These are phyloP conservation scores for Sycophila texana DNA, from an alignment of 2,888 invertebrate species.

Conservation along the genomic window DNA sequence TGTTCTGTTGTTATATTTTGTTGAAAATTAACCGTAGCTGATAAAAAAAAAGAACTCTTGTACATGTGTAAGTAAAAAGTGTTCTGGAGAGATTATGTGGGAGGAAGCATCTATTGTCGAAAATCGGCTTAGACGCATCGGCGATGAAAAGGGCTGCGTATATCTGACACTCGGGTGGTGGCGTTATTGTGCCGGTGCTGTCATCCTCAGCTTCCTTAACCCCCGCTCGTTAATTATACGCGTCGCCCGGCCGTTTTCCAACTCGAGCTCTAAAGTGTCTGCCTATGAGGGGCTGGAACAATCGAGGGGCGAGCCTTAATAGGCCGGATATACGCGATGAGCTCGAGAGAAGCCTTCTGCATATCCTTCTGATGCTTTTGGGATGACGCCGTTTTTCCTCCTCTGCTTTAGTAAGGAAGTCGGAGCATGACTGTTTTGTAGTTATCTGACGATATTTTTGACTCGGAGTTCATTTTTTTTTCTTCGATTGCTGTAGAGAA, in stretches of 20 bases:
- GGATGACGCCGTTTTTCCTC: not conserved
- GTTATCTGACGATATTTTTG: too few species aligned
- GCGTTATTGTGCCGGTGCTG: slow-evolving; percentile 59
- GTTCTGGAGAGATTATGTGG: too few species aligned
- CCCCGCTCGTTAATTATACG: slow-evolving; percentile 73
- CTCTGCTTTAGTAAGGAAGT: too few species aligned
- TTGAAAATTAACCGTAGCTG: too few species aligned
- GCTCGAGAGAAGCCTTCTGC: not conserved
- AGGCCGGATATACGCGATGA: slow-evolving; percentile 50
- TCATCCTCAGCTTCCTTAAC: slow-evolving; percentile 70
- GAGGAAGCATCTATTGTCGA: slow-evolving; percentile 56
- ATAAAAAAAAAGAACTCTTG: too few species aligned
- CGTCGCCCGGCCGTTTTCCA: slow-evolving; percentile 55
- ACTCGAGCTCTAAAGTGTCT: slow-evolving; percentile 45
- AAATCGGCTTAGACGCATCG: slow-evolving; percentile 66
- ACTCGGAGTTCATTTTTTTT: too few species aligned
- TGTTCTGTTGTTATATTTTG: too few species aligned
- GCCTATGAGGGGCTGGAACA: slow-evolving; percentile 53
- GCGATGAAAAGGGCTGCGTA: too few species aligned
- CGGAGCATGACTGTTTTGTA: too few species aligned
- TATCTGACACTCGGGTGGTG: too few species aligned
- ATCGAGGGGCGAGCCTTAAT: slow-evolving; percentile 52
- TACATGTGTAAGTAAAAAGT: too few species aligned
- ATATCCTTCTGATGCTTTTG: not conserved
- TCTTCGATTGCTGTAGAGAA: too few species aligned